Conservation (phyloP, 2,888 invertebrate genomes). For the Troglohyphantes excavatus region DNA sequence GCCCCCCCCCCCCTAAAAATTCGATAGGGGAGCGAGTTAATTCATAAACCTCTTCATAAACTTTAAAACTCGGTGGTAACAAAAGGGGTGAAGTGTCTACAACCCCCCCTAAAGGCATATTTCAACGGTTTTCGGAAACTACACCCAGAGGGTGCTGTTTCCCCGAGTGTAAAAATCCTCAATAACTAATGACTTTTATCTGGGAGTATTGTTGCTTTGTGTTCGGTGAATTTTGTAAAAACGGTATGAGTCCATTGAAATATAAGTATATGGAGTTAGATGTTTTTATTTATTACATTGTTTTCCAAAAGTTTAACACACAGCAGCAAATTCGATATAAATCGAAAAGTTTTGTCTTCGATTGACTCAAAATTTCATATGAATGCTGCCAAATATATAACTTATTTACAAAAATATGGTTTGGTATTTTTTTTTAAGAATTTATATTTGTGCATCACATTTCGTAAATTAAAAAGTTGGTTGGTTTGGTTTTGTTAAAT, state of each 20-base stretch:
- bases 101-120: background rate
- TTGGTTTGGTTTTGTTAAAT: too few relatives aligned
- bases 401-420: too few relatives aligned
- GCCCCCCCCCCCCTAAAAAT: background rate
- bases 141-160: conserved; percentile 41
- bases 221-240: background rate
- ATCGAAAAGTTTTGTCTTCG: too few relatives aligned
- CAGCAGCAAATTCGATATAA: too few relatives aligned
- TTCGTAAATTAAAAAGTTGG: too few relatives aligned
- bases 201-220: conserved; percentile 20
- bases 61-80: conserved; percentile 5
- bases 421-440: too few relatives aligned
- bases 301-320: too few relatives aligned
- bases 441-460: too few relatives aligned
- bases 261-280: too few relatives aligned
- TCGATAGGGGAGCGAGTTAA: background rate
- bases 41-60: background rate
- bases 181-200: conserved; percentile 63
- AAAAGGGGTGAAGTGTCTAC: background rate
- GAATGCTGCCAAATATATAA: too few relatives aligned
- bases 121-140: conserved; percentile 35
- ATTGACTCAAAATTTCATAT: too few relatives aligned
- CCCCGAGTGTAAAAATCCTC: conserved; percentile 43
- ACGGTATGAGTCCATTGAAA: background rate
- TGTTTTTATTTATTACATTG: too few relatives aligned